Conservation (phyloP, 2,113 vertebrate species). For the Dissostichus mawsoni region DNA sequence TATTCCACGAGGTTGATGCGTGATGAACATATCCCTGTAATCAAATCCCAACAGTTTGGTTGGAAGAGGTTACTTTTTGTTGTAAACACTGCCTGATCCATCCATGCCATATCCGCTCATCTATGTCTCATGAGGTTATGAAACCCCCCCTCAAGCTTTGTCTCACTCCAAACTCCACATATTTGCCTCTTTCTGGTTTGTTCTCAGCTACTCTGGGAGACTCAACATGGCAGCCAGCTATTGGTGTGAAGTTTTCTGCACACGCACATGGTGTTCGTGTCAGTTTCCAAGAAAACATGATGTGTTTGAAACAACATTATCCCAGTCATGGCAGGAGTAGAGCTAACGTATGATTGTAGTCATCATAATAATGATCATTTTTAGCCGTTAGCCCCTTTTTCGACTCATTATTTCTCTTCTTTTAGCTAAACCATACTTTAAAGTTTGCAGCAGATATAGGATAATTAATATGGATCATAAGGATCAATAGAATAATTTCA, state of each 20-base stretch:
- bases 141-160: conserved; percentile 39
- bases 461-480: conserved; percentile 8
- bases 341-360: neutral
- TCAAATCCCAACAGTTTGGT: neutral
- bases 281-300: conserved; percentile 42
- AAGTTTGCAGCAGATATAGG: conserved; percentile 28
- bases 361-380: conserved; percentile 16
- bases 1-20: neutral
- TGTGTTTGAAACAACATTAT: conserved; percentile 11
- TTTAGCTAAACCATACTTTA: conserved; percentile 23
- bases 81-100: conserved; percentile 3
- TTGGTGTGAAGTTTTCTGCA: conserved; percentile 54
- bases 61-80: conserved; percentile 19
- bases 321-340: neutral
- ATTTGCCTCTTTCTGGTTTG: conserved; percentile 52
- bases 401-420: neutral
- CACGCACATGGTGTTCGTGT: conserved; percentile 44
- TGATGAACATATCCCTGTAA: neutral
- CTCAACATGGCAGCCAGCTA: conserved; percentile 61
- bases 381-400: neutral
- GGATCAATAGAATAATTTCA: conserved; percentile 20
- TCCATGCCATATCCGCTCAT: neutral
- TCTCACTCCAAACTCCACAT: conserved; percentile 51
- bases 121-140: conserved; percentile 29
- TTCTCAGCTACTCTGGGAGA: conserved; percentile 51